phyloP scores from a whole-genome alignment of 2,113 vertebrate genomes.

The Zosterops lateralis region DNA sequence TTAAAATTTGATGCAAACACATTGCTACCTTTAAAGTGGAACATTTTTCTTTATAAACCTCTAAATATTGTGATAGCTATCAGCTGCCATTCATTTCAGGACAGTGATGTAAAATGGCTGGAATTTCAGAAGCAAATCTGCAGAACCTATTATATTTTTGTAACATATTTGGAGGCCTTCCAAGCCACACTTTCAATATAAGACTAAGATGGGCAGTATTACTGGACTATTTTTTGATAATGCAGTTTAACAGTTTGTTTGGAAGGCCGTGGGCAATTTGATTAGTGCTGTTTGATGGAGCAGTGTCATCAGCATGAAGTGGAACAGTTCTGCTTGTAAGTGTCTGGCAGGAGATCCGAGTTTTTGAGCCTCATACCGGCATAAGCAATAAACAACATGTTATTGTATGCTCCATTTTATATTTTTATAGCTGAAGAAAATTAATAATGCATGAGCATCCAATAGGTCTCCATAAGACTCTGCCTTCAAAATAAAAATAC shows the following conservation, averaged over 20 bases:
- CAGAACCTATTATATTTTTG: conserved; percentile 29
- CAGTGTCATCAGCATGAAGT: conserved; percentile 61
- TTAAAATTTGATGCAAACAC: conserved; percentile 39
- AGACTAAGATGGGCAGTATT: conserved; percentile 48
- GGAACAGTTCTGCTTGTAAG: conserved; percentile 67
- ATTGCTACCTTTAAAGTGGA: conserved; percentile 39
- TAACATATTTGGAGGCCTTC: conserved; percentile 52
- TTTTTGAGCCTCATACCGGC: conserved; percentile 56
- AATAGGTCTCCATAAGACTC: conserved; percentile 57
- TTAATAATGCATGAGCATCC: conserved; percentile 73
- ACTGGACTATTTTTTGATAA: conserved; percentile 63
- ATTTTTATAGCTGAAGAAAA: conserved; percentile 61
- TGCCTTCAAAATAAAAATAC: conserved; percentile 52
- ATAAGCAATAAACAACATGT: conserved; percentile 69
- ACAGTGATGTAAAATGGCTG: conserved; percentile 58
- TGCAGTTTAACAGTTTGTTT: conserved; percentile 67
- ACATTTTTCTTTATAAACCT: conserved; percentile 51
- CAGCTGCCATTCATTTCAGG: conserved; percentile 43
- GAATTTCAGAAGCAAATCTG: conserved; percentile 49
- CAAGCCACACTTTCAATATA: conserved; percentile 54
- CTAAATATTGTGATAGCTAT: conserved; percentile 62
- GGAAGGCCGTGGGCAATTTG: conserved; percentile 69
- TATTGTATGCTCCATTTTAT: conserved; percentile 69
- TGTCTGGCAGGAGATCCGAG: conserved; percentile 59
- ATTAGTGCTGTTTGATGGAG: conserved; percentile 56